Evolutionary conservation across 2,797 vertebrate genomes (phyloP), one percentile per base, ranked within the genome.

Genomic region (Crocidura indochinensis): DNA sequence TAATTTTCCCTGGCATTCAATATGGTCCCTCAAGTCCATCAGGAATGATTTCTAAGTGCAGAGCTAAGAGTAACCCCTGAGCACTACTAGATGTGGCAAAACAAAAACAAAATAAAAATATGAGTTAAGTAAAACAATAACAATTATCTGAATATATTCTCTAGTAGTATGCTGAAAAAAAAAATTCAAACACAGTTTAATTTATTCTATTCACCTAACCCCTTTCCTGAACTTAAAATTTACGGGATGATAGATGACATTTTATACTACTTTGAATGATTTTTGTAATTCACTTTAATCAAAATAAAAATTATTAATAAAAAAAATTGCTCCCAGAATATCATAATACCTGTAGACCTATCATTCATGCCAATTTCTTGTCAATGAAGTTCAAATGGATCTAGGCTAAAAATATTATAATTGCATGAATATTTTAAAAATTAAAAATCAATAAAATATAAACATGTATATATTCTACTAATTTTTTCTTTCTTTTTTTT

Each of bases 401-500:
- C 31, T 8, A 87, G 81, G 6, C 64, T 68, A 38, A 75, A 1
- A 0, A 38, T 27, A 8, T 17, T 38, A 46, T 27, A 6, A 9
- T 74, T 79, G 2, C 4, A 80, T 38, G 8, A 91, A 0, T 73
- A 88, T 47, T 46, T 77, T 44, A 90, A 82, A 84, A 31, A 27
- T 62, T 3, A 38, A 80, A 44, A 86, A 46, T 46, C 44, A 77
- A 26, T 71, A 6, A 38, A 10, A 80, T 47, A 56, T n/a, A 82
- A 74, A 27, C 4, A 29, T 19, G 27, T 51, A 1, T 3, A 72
- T 67, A 49, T 31, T 82, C n/a, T 65, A 77, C 19, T 56, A 17
- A 56, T 53, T 72, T 90, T 80, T 84, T 19, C 81, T 8, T 38
- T 69, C 44, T 15, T 72, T 90, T 80, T 84, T 19, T n/a, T n/a